phyloP scores from a whole-genome alignment of 37 sponge, comb jelly and placozoan species.

The Beroe ovata region DNA sequence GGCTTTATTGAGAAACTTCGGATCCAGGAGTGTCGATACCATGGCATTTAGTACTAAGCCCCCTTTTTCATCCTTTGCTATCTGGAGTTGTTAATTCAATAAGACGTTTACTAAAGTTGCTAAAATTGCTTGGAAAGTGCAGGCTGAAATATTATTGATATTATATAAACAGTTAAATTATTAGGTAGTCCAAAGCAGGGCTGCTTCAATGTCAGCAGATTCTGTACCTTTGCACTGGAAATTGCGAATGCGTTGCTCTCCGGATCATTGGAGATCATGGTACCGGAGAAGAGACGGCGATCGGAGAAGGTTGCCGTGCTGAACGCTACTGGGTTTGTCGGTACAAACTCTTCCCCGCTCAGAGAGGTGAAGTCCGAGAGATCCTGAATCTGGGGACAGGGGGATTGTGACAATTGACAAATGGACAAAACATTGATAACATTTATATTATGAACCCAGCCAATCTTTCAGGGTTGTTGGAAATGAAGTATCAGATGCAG shows the following conservation, averaged over 20 bases:
- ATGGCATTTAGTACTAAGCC: not conserved
- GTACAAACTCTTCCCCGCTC: slow-evolving; percentile 15
- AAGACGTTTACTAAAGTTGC: not conserved
- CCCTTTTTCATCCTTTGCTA: not conserved
- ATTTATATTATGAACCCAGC: too few species aligned
- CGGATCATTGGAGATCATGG: slow-evolving; percentile 3
- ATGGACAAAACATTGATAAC: too few species aligned
- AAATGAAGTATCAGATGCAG: too few species aligned
- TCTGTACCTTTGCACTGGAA: slow-evolving; percentile 26
- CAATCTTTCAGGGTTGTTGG: too few species aligned
- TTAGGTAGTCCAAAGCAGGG: too few species aligned
- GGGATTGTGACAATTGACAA: too few species aligned
- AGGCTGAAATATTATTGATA: too few species aligned
- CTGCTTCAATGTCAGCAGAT: too few species aligned
- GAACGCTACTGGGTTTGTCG: not conserved
- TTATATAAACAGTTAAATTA: too few species aligned
- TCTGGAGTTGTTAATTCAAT: slow-evolving; percentile 23
- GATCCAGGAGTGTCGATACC: not conserved
- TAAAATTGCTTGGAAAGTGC: too few species aligned
- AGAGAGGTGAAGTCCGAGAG: not conserved
- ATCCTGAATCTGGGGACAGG: not conserved
- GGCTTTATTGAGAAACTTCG: not conserved
- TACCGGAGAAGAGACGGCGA: not conserved
- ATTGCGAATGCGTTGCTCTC: not conserved
- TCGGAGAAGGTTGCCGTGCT: slow-evolving; percentile 25